phyloP scores from a whole-genome alignment of 2,888 invertebrate genomes.

The Drosophila nigricruria region DNA sequence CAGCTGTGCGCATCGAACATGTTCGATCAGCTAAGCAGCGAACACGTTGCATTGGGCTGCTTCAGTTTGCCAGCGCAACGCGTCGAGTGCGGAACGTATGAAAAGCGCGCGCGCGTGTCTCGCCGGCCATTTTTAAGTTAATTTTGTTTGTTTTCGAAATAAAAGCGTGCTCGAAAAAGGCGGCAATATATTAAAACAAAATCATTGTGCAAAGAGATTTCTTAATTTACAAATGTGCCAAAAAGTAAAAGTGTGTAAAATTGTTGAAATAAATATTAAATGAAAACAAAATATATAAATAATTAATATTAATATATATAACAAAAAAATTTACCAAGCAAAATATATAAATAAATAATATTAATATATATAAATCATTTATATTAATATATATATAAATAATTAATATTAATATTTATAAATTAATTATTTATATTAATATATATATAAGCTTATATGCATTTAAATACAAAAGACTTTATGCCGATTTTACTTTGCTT shows the following conservation, averaged over 20 bases:
- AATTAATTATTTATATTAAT: background rate
- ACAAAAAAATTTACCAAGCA: no score
- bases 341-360: background rate
- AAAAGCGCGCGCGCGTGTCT: slow-evolving; percentile 8
- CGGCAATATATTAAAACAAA: slow-evolving; percentile 43
- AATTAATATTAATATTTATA: background rate
- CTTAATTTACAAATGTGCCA: slow-evolving; percentile 6
- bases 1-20: slow-evolving; percentile 35
- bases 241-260: slow-evolving; percentile 24
- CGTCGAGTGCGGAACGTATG: slow-evolving; percentile 41
- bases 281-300: background rate
- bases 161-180: slow-evolving; percentile 42
- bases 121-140: slow-evolving; percentile 44
- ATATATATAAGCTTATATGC: no score
- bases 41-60: slow-evolving; percentile 14
- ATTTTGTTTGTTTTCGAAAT: slow-evolving; percentile 53
- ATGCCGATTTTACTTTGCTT: no score
- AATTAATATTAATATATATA: background rate
- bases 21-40: slow-evolving; percentile 10
- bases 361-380: background rate
- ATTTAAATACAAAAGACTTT: no score
- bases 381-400: background rate
- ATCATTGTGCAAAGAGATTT: background rate
- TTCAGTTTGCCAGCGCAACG: slow-evolving; percentile 44
- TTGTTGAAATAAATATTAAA: slow-evolving; percentile 13